These are phyloP conservation scores for Mastigias papua DNA, from an alignment of 30 jellyfish, hydroid and myxozoan genomes.

Conservation along the genomic window DNA sequence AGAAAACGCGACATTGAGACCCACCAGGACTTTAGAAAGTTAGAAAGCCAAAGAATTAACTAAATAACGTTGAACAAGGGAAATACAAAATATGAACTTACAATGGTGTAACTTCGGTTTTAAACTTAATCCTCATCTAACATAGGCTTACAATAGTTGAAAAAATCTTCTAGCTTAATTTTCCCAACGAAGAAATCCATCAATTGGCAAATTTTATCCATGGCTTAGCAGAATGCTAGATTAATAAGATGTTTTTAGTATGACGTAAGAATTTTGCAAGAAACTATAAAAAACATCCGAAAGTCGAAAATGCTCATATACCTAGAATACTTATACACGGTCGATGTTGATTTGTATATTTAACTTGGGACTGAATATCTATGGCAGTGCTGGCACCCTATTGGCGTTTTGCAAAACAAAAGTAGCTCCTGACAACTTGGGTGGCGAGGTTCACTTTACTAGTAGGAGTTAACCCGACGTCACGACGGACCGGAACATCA, in stretches of 20 bases:
- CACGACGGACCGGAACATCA: too few relatives aligned
- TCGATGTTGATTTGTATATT: too few relatives aligned
- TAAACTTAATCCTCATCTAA: not conserved
- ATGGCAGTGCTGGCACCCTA: too few relatives aligned
- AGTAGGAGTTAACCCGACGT: too few relatives aligned
- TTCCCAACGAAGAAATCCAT: slow-evolving; percentile 21
- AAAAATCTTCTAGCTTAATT: slow-evolving; percentile 4
- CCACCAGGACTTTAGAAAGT: not conserved
- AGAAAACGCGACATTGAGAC: not conserved
- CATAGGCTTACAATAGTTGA: not conserved
- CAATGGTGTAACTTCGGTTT: slow-evolving; percentile 2
- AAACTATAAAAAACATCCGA: too few relatives aligned
- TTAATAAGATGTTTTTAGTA: not conserved
- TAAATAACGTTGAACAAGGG: not conserved
- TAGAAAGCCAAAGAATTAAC: not conserved
- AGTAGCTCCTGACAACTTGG: not conserved
- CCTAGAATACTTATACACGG: not conserved
- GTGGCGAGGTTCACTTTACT: too few relatives aligned
- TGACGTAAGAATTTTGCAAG: not conserved
- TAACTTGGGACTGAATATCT: too few relatives aligned
- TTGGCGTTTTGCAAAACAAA: too few relatives aligned
- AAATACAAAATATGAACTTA: not conserved
- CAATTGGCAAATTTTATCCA: slow-evolving; percentile 9
- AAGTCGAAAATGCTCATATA: not conserved
- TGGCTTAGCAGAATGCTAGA: slow-evolving; percentile 4